These are phyloP conservation scores for Gymnorhina tibicen DNA, from an alignment of 2,113 vertebrate species.

Conservation along the genomic window DNA sequence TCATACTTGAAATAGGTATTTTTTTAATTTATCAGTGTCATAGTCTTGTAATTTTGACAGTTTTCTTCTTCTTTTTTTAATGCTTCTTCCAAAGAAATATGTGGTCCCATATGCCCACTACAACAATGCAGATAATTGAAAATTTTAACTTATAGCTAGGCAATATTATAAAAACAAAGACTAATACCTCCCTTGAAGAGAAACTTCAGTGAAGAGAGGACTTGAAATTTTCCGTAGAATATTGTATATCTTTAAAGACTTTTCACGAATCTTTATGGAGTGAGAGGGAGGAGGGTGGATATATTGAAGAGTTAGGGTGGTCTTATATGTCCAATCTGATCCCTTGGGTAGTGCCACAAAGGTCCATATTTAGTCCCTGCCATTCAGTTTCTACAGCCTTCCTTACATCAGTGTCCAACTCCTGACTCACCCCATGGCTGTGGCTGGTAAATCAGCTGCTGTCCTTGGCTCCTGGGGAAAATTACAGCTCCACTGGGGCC, in stretches of 20 bases:
- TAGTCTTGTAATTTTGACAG: background rate
- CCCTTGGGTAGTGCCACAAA: background rate
- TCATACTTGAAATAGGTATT: background rate
- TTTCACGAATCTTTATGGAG: background rate
- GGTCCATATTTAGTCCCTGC: background rate
- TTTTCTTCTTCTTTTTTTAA: background rate
- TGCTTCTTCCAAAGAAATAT: background rate
- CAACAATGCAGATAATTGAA: background rate
- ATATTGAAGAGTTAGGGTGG: background rate
- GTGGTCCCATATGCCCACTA: background rate
- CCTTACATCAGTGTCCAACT: background rate
- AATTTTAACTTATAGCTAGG: background rate
- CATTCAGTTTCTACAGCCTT: background rate
- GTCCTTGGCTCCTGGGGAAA: background rate
- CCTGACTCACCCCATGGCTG: background rate
- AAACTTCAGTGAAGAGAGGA: background rate
- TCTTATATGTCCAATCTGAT: background rate
- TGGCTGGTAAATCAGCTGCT: background rate
- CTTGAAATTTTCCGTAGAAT: background rate
- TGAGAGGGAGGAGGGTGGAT: background rate
- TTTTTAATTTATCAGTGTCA: background rate
- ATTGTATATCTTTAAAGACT: background rate
- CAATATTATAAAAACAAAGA: background rate
- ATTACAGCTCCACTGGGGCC: background rate
- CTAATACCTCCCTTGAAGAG: background rate